Percentiles rank a stretch among this genome's conserved stretches.
phyloP scores from a whole-genome alignment of 2,888 invertebrate species.

The Drosophila subsilvestris region DNA sequence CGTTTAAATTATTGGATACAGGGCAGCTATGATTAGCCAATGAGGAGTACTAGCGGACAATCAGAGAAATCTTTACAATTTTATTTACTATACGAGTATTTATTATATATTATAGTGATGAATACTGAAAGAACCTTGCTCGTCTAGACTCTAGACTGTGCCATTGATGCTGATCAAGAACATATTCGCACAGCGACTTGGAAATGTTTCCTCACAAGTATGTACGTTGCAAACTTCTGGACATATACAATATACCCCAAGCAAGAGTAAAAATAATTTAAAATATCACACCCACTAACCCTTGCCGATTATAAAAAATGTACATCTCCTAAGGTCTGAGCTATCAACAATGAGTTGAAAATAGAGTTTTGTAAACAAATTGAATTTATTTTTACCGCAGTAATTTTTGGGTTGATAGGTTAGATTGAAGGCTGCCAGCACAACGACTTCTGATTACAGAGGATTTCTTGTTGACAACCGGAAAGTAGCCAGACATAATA shows the following conservation, averaged over 20 bases:
- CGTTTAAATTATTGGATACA: background rate
- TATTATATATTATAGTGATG: background rate
- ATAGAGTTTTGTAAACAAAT: conserved; percentile 12
- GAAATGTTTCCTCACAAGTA: background rate
- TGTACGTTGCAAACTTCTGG: background rate
- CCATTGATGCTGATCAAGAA: conserved; percentile 16
- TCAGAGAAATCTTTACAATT: background rate
- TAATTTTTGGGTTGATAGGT: conserved; percentile 23
- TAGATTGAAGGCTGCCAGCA: conserved; percentile 15
- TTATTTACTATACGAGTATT: background rate
- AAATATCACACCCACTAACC: background rate
- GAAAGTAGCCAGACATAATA: conserved; percentile 65
- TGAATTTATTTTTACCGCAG: conserved; percentile 3
- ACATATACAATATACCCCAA: background rate
- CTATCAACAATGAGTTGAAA: background rate
- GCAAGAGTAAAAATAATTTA: background rate
- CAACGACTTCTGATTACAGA: conserved; percentile 46
- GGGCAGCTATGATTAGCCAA: background rate
- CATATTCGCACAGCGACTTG: background rate
- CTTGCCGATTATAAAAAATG: background rate
- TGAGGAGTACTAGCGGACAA: background rate
- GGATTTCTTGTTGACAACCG: conserved; percentile 72
- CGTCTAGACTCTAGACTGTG: conserved; percentile 17
- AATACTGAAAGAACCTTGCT: conserved; percentile 14
- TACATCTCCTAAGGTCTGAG: too few species aligned